Evolutionary conservation across 2,797 vertebrate genomes (phyloP).

Genomic region (Sebastes vulpes): DNA sequence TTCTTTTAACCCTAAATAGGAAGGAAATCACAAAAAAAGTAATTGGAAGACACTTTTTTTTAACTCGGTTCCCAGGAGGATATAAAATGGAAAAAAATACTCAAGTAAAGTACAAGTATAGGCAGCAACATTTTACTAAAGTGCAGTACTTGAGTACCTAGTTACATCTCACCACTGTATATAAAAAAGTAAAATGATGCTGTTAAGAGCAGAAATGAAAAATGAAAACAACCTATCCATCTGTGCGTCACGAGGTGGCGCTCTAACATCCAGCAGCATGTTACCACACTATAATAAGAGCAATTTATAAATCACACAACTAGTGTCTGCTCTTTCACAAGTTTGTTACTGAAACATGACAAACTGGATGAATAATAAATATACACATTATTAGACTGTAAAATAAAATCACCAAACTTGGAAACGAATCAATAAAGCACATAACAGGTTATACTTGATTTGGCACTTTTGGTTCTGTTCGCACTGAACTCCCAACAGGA

Average conservation of each 20-base stretch:
- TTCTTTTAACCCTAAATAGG: too few species aligned
- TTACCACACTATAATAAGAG: not conserved
- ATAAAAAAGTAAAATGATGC: not conserved
- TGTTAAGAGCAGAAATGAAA: not conserved
- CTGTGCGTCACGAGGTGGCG: conserved; percentile 63
- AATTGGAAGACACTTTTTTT: too few species aligned
- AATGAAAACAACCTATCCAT: not conserved
- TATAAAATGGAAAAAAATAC: not conserved
- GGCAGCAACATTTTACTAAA: not conserved
- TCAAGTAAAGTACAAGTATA: not conserved
- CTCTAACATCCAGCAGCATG: conserved; percentile 20
- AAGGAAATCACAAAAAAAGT: too few species aligned
- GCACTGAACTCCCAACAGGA: not conserved
- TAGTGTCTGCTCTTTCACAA: not conserved
- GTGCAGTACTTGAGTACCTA: not conserved
- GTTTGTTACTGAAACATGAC: not conserved
- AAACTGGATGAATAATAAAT: not conserved
- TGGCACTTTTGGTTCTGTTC: not conserved
- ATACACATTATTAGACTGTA: not conserved
- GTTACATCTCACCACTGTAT: not conserved
- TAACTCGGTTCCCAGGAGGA: too few species aligned
- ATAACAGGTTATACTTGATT: not conserved
- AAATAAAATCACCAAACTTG: not conserved
- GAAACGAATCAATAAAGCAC: not conserved
- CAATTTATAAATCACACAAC: not conserved